Base-by-base conservation (phyloP, 2,888 invertebrate species). In the Caenorhabditis doughertyi region DNA sequence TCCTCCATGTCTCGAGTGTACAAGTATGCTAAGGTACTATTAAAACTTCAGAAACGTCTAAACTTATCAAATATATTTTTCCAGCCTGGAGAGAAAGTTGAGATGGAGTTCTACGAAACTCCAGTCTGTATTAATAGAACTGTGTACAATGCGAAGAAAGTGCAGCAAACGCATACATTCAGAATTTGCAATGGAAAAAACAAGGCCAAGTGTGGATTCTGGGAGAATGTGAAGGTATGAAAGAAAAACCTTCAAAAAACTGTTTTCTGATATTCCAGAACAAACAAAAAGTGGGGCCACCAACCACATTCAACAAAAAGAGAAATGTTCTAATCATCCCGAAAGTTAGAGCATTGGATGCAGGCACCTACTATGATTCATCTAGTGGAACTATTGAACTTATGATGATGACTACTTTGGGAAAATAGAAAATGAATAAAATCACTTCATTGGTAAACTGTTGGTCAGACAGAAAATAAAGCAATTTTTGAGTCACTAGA, bases 261-360 rank as follows among this genome's bases (percentile, higher is more conserved):
- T 1, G 11, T 25, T 3, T 18, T 27, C 1, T 16, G 3, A 16
- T 18, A 16, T 64, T 64, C n/a, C 64, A 64, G 64, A 64, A 23
- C 4, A 64, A 64, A 49, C 25, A 64, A 29, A 64, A 64, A 21
- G 47, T 64, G 18, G 64, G 47, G 32, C 64, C 29, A 29, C 4
- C 18, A 18, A 49, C 47, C 1, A 64, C n/a, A 1, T 64, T 13
- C 13, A 49, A 64, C 21, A 64, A 64, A 9, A 64, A 64, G 47
- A 64, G 29, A 29, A 32, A 49, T 8, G 8, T 49, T 8, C 9
- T 64, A 32, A 32, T 49, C n/a, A 49, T 64, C 21, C 47, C 64
- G 25, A 64, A 64, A 9, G 21, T 29, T 5, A 29, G 8, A 11
- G 5, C 11, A 21, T 21, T 32, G 2, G 64, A 64, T 27, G 64